Conservation (phyloP, 1,140 invertebrate genomes). For the Drosophila melanogaster region DNA sequence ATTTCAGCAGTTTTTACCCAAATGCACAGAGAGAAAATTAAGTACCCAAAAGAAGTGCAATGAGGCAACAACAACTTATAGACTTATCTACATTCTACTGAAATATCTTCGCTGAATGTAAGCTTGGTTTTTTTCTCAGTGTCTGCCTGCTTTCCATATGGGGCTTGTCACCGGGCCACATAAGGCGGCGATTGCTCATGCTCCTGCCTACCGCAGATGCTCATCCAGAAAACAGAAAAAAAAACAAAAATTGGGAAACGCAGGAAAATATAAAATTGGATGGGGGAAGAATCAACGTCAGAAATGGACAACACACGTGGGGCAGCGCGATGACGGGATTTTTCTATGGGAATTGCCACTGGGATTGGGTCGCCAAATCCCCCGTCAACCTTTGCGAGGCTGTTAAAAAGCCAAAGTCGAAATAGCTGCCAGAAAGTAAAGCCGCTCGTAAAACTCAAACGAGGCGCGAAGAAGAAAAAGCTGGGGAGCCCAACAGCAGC, state of each 20-base stretch:
- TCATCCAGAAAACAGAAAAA: conserved; percentile 10
- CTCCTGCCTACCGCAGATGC: conserved; percentile 65
- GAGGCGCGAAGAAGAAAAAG: conserved; percentile 53
- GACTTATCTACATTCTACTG: too few relatives aligned
- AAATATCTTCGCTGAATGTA: too few relatives aligned
- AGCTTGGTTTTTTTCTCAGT: conserved; percentile 9
- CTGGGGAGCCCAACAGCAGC: not conserved
- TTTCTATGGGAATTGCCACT: conserved; percentile 4
- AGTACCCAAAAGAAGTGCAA: too few relatives aligned
- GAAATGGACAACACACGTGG: conserved; percentile 78
- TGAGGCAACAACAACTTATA: too few relatives aligned
- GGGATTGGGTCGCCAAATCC: conserved; percentile 2
- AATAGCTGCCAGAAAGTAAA: conserved; percentile 82
- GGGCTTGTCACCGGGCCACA: conserved; percentile 60
- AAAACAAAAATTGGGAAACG: not conserved
- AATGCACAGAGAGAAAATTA: conserved; percentile 12
- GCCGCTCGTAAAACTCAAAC: conserved; percentile 82
- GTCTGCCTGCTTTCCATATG: conserved; percentile 61
- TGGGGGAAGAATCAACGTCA: conserved; percentile 59
- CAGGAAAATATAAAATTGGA: not conserved
- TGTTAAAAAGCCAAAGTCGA: conserved; percentile 79
- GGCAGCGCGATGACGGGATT: conserved; percentile 29
- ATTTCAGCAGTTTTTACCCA: conserved; percentile 62
- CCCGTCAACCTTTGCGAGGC: conserved; percentile 37
- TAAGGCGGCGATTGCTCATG: conserved; percentile 4